Evolutionary conservation across 2,888 invertebrate species (phyloP).

Genomic region (Troides aeacus): DNA sequence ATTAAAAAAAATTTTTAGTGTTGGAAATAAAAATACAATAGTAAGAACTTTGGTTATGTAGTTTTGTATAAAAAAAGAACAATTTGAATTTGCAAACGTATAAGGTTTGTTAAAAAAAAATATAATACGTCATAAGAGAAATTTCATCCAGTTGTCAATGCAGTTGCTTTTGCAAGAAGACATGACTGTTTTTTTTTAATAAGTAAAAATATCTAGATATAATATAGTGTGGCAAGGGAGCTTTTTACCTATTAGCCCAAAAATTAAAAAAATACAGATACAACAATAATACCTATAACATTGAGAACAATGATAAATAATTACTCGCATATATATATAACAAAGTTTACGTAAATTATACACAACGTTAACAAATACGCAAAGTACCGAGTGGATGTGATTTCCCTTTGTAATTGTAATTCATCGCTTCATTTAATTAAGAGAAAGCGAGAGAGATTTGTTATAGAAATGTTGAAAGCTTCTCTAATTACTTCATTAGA

Average conservation of each 20-base stretch:
- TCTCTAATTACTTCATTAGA: background rate
- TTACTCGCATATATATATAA: background rate
- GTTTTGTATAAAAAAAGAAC: background rate
- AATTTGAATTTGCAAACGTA: background rate
- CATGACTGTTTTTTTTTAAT: background rate
- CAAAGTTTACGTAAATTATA: background rate
- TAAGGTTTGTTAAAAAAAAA: background rate
- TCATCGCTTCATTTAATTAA: background rate
- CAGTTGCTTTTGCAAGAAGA: background rate
- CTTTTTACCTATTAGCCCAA: background rate
- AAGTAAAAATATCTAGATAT: no score
- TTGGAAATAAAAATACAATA: no score
- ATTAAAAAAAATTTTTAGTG: no score
- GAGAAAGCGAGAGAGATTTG: constrained; percentile 2
- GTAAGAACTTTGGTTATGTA: no score
- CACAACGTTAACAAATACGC: background rate
- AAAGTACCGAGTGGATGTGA: background rate
- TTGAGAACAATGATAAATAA: background rate
- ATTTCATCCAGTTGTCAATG: background rate
- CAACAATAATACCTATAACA: background rate
- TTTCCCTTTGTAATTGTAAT: background rate
- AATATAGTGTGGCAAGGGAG: background rate
- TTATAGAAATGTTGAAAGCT: background rate
- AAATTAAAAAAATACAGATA: background rate
- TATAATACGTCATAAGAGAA: background rate